Evolutionary conservation across 2,113 vertebrate genomes (phyloP), one percentile per base, ranked within the genome.

Genomic region (Shinisaurus crocodilurus): DNA sequence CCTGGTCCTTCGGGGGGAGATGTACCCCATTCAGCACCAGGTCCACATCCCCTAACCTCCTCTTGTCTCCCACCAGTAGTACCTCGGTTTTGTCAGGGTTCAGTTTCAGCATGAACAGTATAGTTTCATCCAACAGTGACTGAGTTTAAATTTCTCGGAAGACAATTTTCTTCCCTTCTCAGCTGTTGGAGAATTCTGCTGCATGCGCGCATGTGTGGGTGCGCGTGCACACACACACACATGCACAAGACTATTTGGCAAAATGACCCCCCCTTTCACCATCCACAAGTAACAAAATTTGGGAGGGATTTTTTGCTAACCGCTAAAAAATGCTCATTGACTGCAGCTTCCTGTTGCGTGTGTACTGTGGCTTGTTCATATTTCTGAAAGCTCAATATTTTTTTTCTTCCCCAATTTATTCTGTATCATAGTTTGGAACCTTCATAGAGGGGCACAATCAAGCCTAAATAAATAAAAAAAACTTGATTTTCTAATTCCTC

Each of bases 401-500:
- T 23, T 3, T 2, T 13, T 18, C 10, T 1, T 34, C 10, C 37
- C 3, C 6, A 48, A 50, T 50, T 69, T 88, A n/a, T 80, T 74
- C 16, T 65, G 48, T 67, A 81, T 37, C 13, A 65, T 76, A 29
- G 60, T 63, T 74, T 29, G 16, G 8, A 54, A 40, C 57, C 57
- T 76, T 50, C 43, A 85, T 70, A 34, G 27, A 48, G 65, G 63
- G 34, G 15, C 54, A 90, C 20, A 32, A 69, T 67, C n/a, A 79
- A 23, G 48, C 34, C 34, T 76, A 76, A 48, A 48, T 69, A 25
- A 79, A 76, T 75, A 75, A 89, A 81, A 60, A 65, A 63, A 50
- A 20, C 32, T 48, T 65, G 45, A 70, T 86, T 5, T 86, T 79
- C 23, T 65, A 72, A 70, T 82, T 91, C 90, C 87, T 84, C 43